These are phyloP conservation scores for Poecile atricapillus DNA, from an alignment of 2,113 vertebrate genomes.

Conservation along the genomic window DNA sequence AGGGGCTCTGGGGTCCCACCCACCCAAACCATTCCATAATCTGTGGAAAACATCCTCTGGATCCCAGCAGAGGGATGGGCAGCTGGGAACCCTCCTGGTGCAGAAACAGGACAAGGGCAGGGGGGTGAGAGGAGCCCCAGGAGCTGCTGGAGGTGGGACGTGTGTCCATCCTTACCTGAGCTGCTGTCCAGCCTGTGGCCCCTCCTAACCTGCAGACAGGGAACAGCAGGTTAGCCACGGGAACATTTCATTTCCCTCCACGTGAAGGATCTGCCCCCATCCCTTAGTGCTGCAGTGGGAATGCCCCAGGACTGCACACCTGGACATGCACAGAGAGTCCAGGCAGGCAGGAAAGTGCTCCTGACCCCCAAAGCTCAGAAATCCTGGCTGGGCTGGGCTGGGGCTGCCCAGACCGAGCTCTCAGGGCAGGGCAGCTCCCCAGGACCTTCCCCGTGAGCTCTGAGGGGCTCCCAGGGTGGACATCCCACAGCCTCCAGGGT, in stretches of 20 bases:
- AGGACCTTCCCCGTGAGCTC: neutral
- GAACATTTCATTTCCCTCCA: fast-evolving
- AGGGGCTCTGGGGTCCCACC: fast-evolving
- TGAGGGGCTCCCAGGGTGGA: neutral
- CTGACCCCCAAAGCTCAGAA: neutral
- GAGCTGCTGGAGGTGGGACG: neutral
- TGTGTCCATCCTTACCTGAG: conserved; percentile 37
- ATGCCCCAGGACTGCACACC: neutral
- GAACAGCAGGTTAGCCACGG: neutral
- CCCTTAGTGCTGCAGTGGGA: fast-evolving
- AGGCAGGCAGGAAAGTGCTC: neutral
- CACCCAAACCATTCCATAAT: neutral
- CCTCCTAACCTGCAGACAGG: conserved; percentile 62
- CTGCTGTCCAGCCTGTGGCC: neutral
- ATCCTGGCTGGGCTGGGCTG: fast-evolving
- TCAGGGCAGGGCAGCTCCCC: neutral
- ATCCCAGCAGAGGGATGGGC: fast-evolving
- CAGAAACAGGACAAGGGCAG: neutral
- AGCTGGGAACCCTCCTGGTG: neutral
- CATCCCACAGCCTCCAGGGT: neutral
- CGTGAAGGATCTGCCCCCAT: neutral
- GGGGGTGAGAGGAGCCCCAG: neutral
- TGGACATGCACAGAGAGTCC: fast-evolving
- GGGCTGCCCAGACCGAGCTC: fast-evolving
- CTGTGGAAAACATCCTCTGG: neutral